Percentiles rank a stretch among this genome's conserved stretches.
Evolutionary conservation across 2,888 invertebrate species (phyloP).

Genomic region (Bursaphelenchus okinawaensis): DNA sequence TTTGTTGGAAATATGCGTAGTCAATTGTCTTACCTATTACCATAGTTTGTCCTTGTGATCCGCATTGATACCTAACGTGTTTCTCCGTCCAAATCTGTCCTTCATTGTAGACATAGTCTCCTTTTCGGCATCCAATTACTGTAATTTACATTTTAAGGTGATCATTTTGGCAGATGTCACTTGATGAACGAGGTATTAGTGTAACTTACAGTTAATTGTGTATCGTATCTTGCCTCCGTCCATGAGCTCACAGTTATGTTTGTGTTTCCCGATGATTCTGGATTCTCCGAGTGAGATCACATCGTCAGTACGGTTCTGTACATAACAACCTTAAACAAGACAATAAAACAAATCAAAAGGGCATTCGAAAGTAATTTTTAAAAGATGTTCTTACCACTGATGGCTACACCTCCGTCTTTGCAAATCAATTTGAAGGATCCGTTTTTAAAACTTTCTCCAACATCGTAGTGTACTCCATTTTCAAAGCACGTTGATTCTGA

Average conservation of each 20-base stretch:
- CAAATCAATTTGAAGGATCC: conserved; percentile 53
- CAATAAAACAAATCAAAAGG: too few relatives aligned
- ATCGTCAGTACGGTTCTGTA: conserved; percentile 40
- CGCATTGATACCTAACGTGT: conserved; percentile 53
- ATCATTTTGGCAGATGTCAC: neutral
- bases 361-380: neutral
- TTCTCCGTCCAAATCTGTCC: conserved; percentile 55
- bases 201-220: conserved; percentile 45
- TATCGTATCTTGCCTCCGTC: conserved; percentile 50
- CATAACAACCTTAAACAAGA: conserved; percentile 48
- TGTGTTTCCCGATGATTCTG: conserved; percentile 42
- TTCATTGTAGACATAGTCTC: conserved; percentile 42
- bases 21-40: conserved; percentile 36
- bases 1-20: neutral
- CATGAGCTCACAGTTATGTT: conserved; percentile 48
- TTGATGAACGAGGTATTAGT: neutral
- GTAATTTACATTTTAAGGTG: conserved; percentile 11
- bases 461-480: conserved; percentile 52
- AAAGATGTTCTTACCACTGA: conserved; percentile 35
- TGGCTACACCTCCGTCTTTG: conserved; percentile 44
- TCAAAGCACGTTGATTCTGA: conserved; percentile 54
- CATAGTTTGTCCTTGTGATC: conserved; percentile 38
- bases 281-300: conserved; percentile 45
- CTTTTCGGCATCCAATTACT: conserved; percentile 52
- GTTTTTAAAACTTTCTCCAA: conserved; percentile 52